A percentile compares a stretch with the other conserved stretches of the same genome.
Evolutionary conservation across 2,113 vertebrate species (phyloP).

Genomic region (Psophia crepitans): DNA sequence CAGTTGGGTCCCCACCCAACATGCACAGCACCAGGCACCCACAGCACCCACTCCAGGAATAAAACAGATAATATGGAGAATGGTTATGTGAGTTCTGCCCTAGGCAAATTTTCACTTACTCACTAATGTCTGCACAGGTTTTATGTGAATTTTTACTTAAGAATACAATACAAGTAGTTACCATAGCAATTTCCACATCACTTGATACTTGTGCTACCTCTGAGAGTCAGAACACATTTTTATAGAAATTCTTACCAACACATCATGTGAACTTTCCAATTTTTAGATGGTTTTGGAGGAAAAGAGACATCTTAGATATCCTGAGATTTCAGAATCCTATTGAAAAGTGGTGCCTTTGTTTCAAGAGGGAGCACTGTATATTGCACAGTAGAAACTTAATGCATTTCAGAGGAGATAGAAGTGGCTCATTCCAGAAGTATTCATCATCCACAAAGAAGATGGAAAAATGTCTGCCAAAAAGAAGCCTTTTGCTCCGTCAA

Average conservation of each 20-base stretch:
- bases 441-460: slow-evolving; percentile 34
- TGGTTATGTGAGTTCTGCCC: neutral
- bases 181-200: slow-evolving; percentile 57
- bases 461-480: slow-evolving; percentile 42
- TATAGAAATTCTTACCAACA: slow-evolving; percentile 18
- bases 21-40: neutral
- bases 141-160: slow-evolving; percentile 12
- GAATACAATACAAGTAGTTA: slow-evolving; percentile 44
- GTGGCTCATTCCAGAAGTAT: neutral
- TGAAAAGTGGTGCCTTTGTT: slow-evolving; percentile 16
- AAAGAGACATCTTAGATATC: neutral
- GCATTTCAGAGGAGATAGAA: slow-evolving; percentile 6
- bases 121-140: neutral
- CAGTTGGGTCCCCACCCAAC: neutral
- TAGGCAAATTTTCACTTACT: neutral
- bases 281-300: neutral
- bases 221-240: slow-evolving; percentile 22
- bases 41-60: neutral
- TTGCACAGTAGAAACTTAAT: neutral
- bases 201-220: slow-evolving; percentile 27
- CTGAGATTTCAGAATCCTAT: neutral
- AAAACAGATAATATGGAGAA: neutral
- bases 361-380: neutral
- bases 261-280: neutral
- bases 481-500: slow-evolving; percentile 24